phyloP scores from a whole-genome alignment of 2,888 invertebrate genomes.

The Brachypalpus laphriformis region DNA sequence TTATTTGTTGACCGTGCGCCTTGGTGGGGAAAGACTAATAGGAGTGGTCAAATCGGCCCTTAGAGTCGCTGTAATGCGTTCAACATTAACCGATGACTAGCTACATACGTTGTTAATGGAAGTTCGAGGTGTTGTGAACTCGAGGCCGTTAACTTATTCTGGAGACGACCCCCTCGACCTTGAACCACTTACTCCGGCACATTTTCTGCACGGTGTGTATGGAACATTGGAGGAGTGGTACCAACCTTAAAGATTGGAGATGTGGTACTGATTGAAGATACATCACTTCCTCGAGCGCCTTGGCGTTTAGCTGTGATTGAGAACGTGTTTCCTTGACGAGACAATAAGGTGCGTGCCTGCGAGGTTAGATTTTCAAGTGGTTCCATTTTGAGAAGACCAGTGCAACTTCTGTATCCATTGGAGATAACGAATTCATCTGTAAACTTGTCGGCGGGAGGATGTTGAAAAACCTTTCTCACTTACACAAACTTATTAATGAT shows the following conservation, averaged over 20 bases:
- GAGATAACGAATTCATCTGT: background rate
- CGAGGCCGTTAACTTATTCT: constrained; percentile 12
- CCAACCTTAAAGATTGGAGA: background rate
- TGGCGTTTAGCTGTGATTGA: too few relatives aligned
- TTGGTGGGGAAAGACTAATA: background rate
- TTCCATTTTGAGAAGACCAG: too few relatives aligned
- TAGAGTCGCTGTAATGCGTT: background rate
- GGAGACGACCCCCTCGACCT: constrained; percentile 7
- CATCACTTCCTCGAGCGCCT: too few relatives aligned
- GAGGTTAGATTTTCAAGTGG: background rate
- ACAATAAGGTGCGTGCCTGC: background rate
- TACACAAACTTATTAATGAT: too few relatives aligned
- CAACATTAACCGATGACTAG: constrained; percentile 4
- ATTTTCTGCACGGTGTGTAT: background rate
- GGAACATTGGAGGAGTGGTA: background rate
- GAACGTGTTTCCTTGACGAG: too few relatives aligned
- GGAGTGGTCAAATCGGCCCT: background rate
- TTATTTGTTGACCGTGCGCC: constrained; percentile 1
- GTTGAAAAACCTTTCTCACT: too few relatives aligned
- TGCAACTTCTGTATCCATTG: too few relatives aligned
- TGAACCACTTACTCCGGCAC: background rate
- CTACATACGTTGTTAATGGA: constrained; percentile 12
- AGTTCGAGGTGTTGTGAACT: constrained; percentile 19
- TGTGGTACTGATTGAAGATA: too few relatives aligned
- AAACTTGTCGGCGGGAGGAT: background rate